These are phyloP conservation scores for Recurvirostra avosetta DNA, from an alignment of 2,113 vertebrate species.

Conservation along the genomic window DNA sequence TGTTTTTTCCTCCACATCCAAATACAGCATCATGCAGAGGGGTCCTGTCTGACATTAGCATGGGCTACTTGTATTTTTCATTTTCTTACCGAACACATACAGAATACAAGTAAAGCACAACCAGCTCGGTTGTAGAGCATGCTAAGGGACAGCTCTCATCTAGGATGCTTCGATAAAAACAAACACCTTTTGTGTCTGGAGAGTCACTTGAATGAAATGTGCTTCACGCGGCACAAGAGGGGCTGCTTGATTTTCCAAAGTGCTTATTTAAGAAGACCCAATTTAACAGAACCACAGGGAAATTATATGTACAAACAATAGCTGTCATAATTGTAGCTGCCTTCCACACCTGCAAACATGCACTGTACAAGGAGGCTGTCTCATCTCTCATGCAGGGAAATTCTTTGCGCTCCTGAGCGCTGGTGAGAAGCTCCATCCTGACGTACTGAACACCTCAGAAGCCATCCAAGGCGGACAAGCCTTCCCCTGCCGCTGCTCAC, in stretches of 20 bases:
- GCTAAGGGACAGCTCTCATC: neutral
- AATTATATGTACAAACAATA: neutral
- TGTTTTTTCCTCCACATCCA: neutral
- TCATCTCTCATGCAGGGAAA: neutral
- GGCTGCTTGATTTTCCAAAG: neutral
- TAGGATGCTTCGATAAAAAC: neutral
- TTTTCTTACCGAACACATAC: neutral
- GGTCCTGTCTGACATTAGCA: neutral
- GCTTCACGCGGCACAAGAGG: neutral
- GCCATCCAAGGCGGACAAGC: neutral
- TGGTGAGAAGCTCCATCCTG: neutral
- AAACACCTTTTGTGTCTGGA: slow-evolving; percentile 1
- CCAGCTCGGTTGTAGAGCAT: neutral
- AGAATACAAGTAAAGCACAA: neutral
- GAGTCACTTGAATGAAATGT: neutral
- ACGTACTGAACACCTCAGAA: neutral
- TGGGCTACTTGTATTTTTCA: neutral
- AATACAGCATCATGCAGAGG: neutral
- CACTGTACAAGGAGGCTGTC: neutral
- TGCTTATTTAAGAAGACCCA: slow-evolving; percentile 9
- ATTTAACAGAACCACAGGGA: neutral
- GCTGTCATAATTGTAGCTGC: neutral
- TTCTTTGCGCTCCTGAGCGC: neutral
- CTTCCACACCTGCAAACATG: neutral
- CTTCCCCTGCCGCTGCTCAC: neutral